Conservation (phyloP, 2,888 invertebrate species). For the Oasisia sp. region DNA sequence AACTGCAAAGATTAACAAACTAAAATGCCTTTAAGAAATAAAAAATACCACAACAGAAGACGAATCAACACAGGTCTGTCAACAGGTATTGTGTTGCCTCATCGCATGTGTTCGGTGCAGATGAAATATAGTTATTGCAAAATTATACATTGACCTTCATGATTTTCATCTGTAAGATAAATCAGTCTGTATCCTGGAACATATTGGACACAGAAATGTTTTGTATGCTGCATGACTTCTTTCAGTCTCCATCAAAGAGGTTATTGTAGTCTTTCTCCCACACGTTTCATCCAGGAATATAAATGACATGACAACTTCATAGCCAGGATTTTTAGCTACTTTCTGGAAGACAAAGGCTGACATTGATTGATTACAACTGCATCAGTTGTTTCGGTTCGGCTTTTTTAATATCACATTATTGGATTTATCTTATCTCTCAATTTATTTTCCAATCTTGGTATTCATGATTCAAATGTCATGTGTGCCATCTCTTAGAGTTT, state of each 20-base stretch:
- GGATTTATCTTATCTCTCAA: too few relatives aligned
- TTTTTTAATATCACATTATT: too few relatives aligned
- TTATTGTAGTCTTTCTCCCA: neutral
- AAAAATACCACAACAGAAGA: neutral
- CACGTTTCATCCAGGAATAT: neutral
- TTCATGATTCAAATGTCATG: too few relatives aligned
- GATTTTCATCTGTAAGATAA: neutral
- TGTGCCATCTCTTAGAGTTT: too few relatives aligned
- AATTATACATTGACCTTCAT: neutral
- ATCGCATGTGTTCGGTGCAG: neutral
- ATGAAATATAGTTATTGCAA: neutral
- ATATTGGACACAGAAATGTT: neutral
- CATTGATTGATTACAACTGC: neutral
- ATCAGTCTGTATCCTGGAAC: neutral
- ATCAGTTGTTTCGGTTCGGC: too few relatives aligned
- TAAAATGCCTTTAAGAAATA: neutral
- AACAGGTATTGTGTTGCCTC: neutral
- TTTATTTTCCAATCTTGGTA: too few relatives aligned
- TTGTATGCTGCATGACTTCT: too few relatives aligned
- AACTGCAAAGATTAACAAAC: neutral
- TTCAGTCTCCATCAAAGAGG: neutral
- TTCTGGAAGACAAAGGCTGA: neutral
- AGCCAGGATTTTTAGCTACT: neutral
- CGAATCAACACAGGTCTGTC: neutral
- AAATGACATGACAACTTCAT: neutral